Evolutionary conservation across 2,888 invertebrate genomes (phyloP), one percentile per base, ranked within the genome.

Genomic region (Oscheius onirici): DNA sequence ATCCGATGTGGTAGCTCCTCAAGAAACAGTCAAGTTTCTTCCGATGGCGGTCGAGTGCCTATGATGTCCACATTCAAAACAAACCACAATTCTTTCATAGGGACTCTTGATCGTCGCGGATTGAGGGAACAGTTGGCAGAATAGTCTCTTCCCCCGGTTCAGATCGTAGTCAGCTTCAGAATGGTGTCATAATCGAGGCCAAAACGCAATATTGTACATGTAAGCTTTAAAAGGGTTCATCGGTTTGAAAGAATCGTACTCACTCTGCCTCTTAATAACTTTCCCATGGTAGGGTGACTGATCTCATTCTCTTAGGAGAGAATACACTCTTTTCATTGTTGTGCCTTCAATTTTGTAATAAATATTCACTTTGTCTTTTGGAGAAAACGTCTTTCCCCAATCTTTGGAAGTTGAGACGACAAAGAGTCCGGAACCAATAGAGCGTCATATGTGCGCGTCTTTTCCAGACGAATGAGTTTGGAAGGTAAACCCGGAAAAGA

Each of bases 1-100:
- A 69, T 76, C 58, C 44, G 78, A 69, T 76, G 69, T 54, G 77
- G 77, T 11, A 79, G 78, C 52, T 82, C 82, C 1, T 80, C 80
- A 5, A 43, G 82, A 15, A 79, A 76, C 73, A 80, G 80, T 43
- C 80, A 80, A n/a, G 75, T 79, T 17, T 82, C 82, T 0, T 80
- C 82, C 1, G 82, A 80, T 57, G 81, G 79, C 10, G 60, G 72
- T 0, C 73, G 76, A 49, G 67, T 69, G 10, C 71, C 77, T 40
- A 43, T 74, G n/a, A 71, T 81, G 76, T 60, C 74, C 41, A 78
- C 80, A 6, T 82, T 80, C 69, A 80, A 80, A 68, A 57, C 72
- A 41, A 70, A 70, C 20, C 73, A 75, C 3, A 75, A 70, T 28
- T 74, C 78, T 3, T 76, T 80, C 55, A 72, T 77, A 1, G 54